phyloP scores from a whole-genome alignment of 2,888 invertebrate genomes.

The Eilema caniola region DNA sequence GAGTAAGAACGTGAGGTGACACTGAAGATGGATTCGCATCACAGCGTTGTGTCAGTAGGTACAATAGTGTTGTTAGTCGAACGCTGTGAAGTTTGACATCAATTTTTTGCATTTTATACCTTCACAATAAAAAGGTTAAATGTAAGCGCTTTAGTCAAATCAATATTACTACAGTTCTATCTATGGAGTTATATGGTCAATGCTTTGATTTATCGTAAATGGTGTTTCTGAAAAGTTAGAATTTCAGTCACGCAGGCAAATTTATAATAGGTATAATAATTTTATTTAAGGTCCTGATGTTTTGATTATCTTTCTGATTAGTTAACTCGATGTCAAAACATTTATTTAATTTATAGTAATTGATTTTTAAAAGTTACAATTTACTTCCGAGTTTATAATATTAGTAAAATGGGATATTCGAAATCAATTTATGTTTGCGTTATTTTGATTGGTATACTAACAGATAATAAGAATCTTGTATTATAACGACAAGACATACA shows the following conservation, averaged over 20 bases:
- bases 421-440: neutral
- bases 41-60: conserved; percentile 21
- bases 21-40: conserved; percentile 46
- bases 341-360: neutral
- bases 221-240: no score
- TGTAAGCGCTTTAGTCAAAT: conserved; percentile 21
- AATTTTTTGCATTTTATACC: conserved; percentile 36
- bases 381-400: neutral
- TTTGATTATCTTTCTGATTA: neutral
- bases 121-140: conserved; percentile 36
- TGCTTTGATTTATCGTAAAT: no score
- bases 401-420: neutral
- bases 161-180: neutral
- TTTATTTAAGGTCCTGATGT: neutral
- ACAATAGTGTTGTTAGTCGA: conserved; percentile 36
- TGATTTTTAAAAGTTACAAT: neutral
- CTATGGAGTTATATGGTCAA: no score
- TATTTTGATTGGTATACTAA: neutral
- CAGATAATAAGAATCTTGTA: neutral
- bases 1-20: conserved; percentile 46
- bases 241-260: neutral
- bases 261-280: no score
- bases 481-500: neutral
- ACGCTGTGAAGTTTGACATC: conserved; percentile 34
- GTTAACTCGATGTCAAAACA: neutral